phyloP scores from a whole-genome alignment of 2,888 invertebrate genomes.

The Drosophila rellima region DNA sequence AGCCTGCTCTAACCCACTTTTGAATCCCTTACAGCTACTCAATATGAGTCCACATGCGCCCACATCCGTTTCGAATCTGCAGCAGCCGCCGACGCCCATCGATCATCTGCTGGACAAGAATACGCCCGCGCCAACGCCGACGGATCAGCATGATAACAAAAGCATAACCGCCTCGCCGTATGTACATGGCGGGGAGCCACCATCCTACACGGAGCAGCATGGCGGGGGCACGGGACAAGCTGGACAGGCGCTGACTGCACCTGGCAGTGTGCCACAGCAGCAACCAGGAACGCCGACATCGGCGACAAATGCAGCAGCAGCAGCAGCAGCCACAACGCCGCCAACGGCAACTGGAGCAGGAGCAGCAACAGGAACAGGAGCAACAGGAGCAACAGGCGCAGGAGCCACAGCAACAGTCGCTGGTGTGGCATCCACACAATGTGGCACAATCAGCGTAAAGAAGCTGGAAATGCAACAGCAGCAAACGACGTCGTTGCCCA shows the following conservation, averaged over 20 bases:
- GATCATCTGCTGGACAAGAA: slow-evolving; percentile 85
- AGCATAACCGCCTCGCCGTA: slow-evolving; percentile 86
- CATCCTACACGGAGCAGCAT: slow-evolving; percentile 81
- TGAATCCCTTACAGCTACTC: no score
- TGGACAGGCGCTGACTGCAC: slow-evolving; percentile 32
- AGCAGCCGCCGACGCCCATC: slow-evolving; percentile 86
- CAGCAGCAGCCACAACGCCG: slow-evolving; percentile 1
- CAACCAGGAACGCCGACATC: slow-evolving; percentile 62
- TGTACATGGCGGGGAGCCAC: slow-evolving; percentile 85
- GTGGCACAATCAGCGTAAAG: slow-evolving; percentile 83
- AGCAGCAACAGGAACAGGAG: background rate
- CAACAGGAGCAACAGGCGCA: slow-evolving; percentile 17
- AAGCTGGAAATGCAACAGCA: slow-evolving; percentile 81
- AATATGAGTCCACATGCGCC: slow-evolving; percentile 88
- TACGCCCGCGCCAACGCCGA: slow-evolving; percentile 86
- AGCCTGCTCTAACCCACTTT: no score
- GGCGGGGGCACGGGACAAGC: slow-evolving; percentile 23
- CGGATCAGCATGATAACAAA: slow-evolving; percentile 85
- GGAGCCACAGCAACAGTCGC: slow-evolving; percentile 55
- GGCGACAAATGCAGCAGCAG: slow-evolving; percentile 25
- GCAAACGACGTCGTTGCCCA: no score
- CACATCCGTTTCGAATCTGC: slow-evolving; percentile 85
- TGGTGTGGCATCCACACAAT: slow-evolving; percentile 53
- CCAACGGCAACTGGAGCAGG: background rate
- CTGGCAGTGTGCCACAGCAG: slow-evolving; percentile 76